These are phyloP conservation scores for Macrophya annulata DNA, from an alignment of 2,888 invertebrate genomes.

Conservation along the genomic window DNA sequence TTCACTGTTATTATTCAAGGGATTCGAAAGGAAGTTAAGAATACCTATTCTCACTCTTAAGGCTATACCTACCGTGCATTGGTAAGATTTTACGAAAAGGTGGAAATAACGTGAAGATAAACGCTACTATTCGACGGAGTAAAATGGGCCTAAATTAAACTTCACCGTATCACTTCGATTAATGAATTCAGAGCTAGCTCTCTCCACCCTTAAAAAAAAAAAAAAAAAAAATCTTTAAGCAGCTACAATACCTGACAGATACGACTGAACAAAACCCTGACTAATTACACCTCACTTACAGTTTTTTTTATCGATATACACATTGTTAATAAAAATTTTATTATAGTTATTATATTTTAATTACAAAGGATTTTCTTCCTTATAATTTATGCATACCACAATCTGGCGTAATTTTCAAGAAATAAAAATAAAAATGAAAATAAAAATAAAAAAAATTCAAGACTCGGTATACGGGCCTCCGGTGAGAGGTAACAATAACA, in stretches of 20 bases:
- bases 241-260: not conserved
- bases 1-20: slow-evolving; percentile 23
- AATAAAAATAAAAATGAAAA: not conserved
- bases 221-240: slow-evolving; percentile 14
- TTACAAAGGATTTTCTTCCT: not conserved
- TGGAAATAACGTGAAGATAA: not conserved
- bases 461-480: not conserved
- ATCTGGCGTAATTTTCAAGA: not conserved
- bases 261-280: not conserved
- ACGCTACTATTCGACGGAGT: no score
- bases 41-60: not conserved
- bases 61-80: not conserved
- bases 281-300: not conserved
- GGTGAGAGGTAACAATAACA: slow-evolving; percentile 19
- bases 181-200: slow-evolving; percentile 16
- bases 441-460: not conserved
- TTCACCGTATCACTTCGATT: not conserved
- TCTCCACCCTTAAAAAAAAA: no score
- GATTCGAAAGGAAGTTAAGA: slow-evolving; percentile 23
- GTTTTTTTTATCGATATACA: no score
- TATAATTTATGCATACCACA: not conserved
- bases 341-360: not conserved
- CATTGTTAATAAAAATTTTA: not conserved
- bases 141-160: slow-evolving; percentile 31
- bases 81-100: not conserved